phyloP scores from a whole-genome alignment of 2,113 vertebrate genomes.

The Sturnira hondurensis region DNA sequence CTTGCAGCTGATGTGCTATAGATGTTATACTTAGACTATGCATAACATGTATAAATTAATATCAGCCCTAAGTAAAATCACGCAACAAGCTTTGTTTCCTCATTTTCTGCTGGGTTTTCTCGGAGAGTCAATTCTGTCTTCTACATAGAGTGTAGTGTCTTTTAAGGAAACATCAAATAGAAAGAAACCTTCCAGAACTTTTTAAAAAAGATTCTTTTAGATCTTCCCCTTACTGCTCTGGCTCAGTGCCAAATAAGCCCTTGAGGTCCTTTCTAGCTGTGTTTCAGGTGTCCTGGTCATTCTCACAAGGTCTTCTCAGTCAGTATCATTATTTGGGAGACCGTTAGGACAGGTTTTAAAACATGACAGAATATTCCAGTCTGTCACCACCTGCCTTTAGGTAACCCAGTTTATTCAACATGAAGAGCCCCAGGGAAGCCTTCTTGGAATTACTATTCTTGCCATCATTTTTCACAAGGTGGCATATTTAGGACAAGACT shows the following conservation, averaged over 20 bases:
- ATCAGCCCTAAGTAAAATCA: background rate
- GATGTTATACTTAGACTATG: background rate
- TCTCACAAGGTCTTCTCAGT: background rate
- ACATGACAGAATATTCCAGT: background rate
- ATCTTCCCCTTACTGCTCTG: background rate
- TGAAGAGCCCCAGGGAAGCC: background rate
- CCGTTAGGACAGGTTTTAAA: background rate
- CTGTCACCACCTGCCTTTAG: background rate
- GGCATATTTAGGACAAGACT: constrained; percentile 1
- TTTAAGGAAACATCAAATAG: background rate
- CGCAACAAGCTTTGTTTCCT: background rate
- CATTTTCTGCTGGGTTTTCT: constrained; percentile 20
- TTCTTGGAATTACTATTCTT: constrained; percentile 8
- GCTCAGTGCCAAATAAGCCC: background rate
- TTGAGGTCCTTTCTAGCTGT: background rate
- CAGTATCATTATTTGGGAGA: background rate
- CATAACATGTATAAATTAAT: background rate
- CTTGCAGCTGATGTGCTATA: background rate
- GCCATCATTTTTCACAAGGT: background rate
- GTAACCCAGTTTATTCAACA: background rate
- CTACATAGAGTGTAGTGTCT: background rate
- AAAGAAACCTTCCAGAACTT: constrained; percentile 20
- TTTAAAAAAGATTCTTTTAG: background rate
- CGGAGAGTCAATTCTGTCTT: background rate
- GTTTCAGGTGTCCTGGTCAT: background rate